phyloP scores from a whole-genome alignment of 2,113 vertebrate species.

The Equus quagga region DNA sequence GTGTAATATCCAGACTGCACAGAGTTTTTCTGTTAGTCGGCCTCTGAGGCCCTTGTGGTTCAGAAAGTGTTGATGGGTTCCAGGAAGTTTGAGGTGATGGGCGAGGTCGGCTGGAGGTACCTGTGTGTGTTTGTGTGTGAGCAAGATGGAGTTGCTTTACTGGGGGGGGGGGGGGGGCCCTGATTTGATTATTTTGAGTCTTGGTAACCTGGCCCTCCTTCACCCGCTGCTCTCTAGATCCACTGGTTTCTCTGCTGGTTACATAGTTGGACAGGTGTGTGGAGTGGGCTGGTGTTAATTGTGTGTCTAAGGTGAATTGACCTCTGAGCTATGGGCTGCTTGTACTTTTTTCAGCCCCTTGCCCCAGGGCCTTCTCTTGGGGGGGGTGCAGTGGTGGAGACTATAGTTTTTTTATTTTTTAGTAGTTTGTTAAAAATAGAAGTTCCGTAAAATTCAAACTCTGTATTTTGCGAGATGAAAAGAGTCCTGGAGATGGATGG shows the following conservation, averaged over 20 bases:
- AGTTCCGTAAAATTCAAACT: neutral
- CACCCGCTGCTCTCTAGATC: neutral
- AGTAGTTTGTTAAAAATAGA: constrained; percentile 3
- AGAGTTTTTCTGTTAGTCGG: neutral
- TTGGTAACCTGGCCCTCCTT: neutral
- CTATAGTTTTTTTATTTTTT: neutral
- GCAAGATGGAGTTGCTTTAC: neutral
- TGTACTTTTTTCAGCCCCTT: neutral
- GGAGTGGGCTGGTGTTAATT: neutral
- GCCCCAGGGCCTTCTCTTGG: neutral
- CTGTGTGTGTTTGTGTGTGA: neutral
- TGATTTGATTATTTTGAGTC: neutral
- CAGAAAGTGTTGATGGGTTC: neutral
- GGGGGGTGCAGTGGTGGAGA: neutral
- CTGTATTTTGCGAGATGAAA: neutral
- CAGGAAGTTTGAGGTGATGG: neutral
- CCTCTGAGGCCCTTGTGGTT: neutral
- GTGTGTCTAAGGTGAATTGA: neutral
- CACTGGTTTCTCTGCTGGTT: neutral
- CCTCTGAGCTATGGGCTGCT: neutral
- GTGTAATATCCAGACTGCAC: too few relatives aligned
- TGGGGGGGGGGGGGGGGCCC: neutral
- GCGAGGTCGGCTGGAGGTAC: neutral
- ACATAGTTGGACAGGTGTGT: neutral
- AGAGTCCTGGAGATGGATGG: neutral